Conservation (phyloP, 1,140 invertebrate species). For the Dendrolimus punctatus region DNA sequence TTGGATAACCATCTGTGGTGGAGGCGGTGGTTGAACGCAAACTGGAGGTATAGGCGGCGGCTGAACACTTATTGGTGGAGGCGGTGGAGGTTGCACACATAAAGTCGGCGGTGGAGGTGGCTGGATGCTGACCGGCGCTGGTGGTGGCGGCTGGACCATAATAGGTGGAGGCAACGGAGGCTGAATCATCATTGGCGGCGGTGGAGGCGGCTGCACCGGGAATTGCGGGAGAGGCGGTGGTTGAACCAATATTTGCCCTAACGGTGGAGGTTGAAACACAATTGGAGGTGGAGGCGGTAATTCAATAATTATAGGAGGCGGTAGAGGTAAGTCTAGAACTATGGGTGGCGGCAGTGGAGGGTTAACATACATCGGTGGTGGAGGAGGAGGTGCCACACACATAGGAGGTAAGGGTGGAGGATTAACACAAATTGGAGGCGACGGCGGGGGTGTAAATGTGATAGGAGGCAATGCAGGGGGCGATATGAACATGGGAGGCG, state of each 20-base stretch:
- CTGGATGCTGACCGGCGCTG: slow-evolving; percentile 39
- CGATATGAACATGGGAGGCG: slow-evolving; percentile 36
- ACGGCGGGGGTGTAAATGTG: slow-evolving; percentile 29
- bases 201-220: slow-evolving; percentile 40
- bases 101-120: slow-evolving; percentile 46
- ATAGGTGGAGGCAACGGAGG: slow-evolving; percentile 41
- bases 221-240: slow-evolving; percentile 42
- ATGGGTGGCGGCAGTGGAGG: slow-evolving; percentile 40
- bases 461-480: slow-evolving; percentile 39
- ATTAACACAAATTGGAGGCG: slow-evolving; percentile 43
- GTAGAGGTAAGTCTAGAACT: slow-evolving; percentile 34
- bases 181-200: slow-evolving; percentile 44
- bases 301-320: slow-evolving; percentile 48
- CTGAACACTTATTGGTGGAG: slow-evolving; percentile 37
- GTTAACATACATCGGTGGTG: slow-evolving; percentile 38
- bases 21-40: slow-evolving; percentile 43
- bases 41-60: slow-evolving; percentile 46
- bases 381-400: slow-evolving; percentile 38
- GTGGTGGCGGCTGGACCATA: slow-evolving; percentile 42
- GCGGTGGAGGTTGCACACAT: slow-evolving; percentile 36
- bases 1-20: slow-evolving; percentile 41
- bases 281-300: slow-evolving; percentile 42
- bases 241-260: slow-evolving; percentile 44
- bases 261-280: slow-evolving; percentile 38
- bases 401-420: slow-evolving; percentile 43